These are phyloP conservation scores for Chymomyza procnemis DNA, from an alignment of 2,888 invertebrate genomes.

Conservation along the genomic window DNA sequence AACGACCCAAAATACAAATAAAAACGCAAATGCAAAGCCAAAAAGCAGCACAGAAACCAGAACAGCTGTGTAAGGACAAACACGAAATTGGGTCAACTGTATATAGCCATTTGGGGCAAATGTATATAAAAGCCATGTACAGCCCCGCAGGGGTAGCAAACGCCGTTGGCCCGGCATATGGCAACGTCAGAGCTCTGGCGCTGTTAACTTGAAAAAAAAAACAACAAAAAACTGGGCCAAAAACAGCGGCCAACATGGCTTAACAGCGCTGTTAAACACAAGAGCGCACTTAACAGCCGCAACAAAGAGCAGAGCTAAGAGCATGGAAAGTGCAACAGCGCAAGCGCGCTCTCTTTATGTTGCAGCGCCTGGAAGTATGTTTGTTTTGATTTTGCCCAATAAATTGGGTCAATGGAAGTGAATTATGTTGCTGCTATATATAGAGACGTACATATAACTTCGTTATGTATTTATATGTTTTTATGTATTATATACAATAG, in stretches of 20 bases:
- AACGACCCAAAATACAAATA: constrained; percentile 28
- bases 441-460: not conserved
- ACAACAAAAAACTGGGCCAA: constrained; percentile 58
- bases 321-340: not conserved
- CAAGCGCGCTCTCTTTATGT: constrained; percentile 24
- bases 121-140: constrained; percentile 4
- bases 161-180: constrained; percentile 40
- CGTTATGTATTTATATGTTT: not conserved
- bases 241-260: constrained; percentile 30
- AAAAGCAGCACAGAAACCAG: constrained; percentile 45
- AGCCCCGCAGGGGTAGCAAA: constrained; percentile 9
- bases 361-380: constrained; percentile 41
- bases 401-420: constrained; percentile 63
- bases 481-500: too few relatives aligned
- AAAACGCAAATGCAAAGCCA: constrained; percentile 10
- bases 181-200: constrained; percentile 35
- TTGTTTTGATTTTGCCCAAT: constrained; percentile 54
- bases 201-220: constrained; percentile 52
- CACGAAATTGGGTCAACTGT: constrained; percentile 69
- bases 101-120: constrained; percentile 43
- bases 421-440: constrained; percentile 28
- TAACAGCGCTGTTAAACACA: not conserved
- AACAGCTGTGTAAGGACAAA: constrained; percentile 72
- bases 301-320: not conserved
- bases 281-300: constrained; percentile 39